Base-by-base conservation (phyloP, 2,888 invertebrate genomes). In the Drosophila mimetica region DNA sequence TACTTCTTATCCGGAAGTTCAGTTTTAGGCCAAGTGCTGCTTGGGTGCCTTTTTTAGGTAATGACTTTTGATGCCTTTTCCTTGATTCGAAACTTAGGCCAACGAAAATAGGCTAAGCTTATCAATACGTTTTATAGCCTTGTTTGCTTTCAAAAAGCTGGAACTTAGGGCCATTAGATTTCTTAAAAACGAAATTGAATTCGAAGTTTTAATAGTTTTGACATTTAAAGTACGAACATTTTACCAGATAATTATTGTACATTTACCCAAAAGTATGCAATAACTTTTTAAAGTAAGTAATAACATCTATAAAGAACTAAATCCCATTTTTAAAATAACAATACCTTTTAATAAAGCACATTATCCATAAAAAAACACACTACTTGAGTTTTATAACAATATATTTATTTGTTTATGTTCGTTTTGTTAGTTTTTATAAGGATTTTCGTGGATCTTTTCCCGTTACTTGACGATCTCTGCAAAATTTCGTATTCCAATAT, bases 381-480 rank as follows among this genome's bases (percentile, higher is more conserved):
- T 2, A 4, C 30, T 50, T 71, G 67, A 71, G 63, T 82, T 81
- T 77, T 85, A 85, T 85, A 81, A 81, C 85, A 81, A 85, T 85
- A 79, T 80, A 75, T 84, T 78, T 84, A 84, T 80, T 83, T 82
- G 57, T 51, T 48, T 34, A 42, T 50, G 16, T 47, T 52, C 18
- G 51, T 36, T 69, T 78, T 59, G 66, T 53, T 53, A 52, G 30
- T 78, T 53, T 50, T 74, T 71, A 28, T 69, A 41, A 60, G 36
- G 55, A 42, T 59, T 75, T 65, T 54, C 18, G 51, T 65, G 65
- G 59, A 57, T 44, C 37, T 70, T 69, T 69, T 54, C 13, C 16
- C 30, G 22, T 47, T 67, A 32, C 52, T 22, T 44, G 16, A 44
- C 58, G 58, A 60, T 50, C 58, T 65, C 76, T 65, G 73, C 51